phyloP scores from a whole-genome alignment of 2,797 vertebrate genomes.

The Danio kyathit region DNA sequence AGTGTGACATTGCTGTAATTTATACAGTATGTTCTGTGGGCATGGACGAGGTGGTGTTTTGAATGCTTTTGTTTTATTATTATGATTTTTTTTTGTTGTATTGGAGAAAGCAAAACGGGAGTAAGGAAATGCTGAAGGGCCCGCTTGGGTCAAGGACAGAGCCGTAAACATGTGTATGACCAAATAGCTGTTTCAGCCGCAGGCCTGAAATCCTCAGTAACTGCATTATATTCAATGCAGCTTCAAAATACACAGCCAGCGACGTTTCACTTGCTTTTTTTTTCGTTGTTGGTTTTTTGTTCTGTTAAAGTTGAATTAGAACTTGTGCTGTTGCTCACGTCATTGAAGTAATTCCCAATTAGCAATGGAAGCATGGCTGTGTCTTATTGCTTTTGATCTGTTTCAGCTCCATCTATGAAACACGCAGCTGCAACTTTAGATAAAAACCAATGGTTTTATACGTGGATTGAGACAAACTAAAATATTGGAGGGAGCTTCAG shows the following conservation, averaged over 20 bases:
- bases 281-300: constrained; percentile 3
- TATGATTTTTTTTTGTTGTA: constrained; percentile 20
- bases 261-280: constrained; percentile 6
- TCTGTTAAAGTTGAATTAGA: constrained; percentile 8
- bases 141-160: constrained; percentile 47
- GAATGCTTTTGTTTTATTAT: constrained; percentile 21
- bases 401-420: constrained; percentile 49
- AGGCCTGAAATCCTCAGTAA: constrained; percentile 23
- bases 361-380: constrained; percentile 68
- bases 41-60: constrained; percentile 28
- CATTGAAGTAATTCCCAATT: constrained; percentile 71
- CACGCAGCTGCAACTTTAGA: constrained; percentile 52
- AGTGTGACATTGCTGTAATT: constrained; percentile 34
- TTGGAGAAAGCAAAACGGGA: constrained; percentile 22
- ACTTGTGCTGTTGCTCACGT: neutral
- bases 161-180: constrained; percentile 37
- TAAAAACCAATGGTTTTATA: constrained; percentile 68
- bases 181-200: constrained; percentile 37
- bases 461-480: constrained; percentile 74
- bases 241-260: constrained; percentile 16
- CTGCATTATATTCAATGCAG: constrained; percentile 3
- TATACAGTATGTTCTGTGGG: constrained; percentile 36
- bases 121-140: constrained; percentile 17
- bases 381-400: constrained; percentile 56
- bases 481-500: neutral